Percentiles rank a stretch among this genome's conserved stretches.
Evolutionary conservation across 2,888 invertebrate genomes (phyloP).

Genomic region (Pheosia gnoma): DNA sequence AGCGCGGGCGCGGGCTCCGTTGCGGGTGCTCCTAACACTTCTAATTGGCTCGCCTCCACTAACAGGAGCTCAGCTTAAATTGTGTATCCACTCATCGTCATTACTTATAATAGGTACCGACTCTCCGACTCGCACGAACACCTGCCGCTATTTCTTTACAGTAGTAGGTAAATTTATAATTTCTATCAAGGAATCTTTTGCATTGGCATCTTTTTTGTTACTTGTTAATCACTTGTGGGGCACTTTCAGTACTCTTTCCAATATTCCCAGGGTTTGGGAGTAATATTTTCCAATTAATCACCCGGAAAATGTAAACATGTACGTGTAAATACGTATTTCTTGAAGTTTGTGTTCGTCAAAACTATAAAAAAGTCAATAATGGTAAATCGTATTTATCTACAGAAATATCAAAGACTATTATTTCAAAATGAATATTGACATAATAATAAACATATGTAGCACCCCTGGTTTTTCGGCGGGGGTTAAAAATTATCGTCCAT

Average conservation of each 20-base stretch:
- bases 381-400: no score
- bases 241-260: constrained; percentile 27
- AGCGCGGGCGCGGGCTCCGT: constrained; percentile 38
- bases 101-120: constrained; percentile 62
- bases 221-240: constrained; percentile 31
- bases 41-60: constrained; percentile 79
- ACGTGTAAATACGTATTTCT: no score
- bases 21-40: constrained; percentile 62
- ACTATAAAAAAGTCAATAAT: no score
- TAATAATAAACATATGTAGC: no score
- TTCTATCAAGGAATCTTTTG: neutral
- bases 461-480: no score
- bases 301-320: neutral
- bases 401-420: no score
- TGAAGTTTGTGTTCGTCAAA: no score
- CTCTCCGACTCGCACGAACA: constrained; percentile 41
- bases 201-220: neutral
- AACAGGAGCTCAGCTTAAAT: constrained; percentile 69
- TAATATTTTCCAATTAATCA: constrained; percentile 20
- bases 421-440: no score
- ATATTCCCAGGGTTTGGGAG: constrained; percentile 22
- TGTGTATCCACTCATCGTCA: constrained; percentile 60
- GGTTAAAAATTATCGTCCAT: no score
- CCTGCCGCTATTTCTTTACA: constrained; percentile 54
- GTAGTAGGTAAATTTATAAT: constrained; percentile 31